Base-by-base conservation (phyloP, 2,797 vertebrate genomes). In the Dipus sagitta region DNA sequence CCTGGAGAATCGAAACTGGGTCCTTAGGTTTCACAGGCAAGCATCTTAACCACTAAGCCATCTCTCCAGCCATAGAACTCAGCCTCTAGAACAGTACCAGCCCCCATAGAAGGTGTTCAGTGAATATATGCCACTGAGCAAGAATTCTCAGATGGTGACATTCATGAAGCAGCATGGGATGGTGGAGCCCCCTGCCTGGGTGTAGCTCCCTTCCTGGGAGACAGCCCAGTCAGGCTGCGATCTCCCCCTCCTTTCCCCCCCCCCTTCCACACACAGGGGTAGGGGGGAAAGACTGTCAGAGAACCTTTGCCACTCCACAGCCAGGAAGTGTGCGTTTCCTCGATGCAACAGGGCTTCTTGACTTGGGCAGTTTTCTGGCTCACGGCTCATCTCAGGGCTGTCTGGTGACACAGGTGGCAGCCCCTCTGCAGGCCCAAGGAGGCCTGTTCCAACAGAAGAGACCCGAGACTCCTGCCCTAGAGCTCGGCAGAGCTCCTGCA, bases 331-430 rank as follows among this genome's bases (percentile, higher is more conserved):
- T 65, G 54, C 88, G 70, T 15, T 76, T 7, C 74, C 83, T 2
- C 47, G 8, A 64, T 74, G 47, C 76, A 28, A 32, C 54, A 11
- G 58, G 77, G 87, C 76, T 65, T 83, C 82, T 88, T 28, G 64
- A 77, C 88, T 82, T 20, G 54, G 84, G 91, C 86, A 87, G 76
- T 92, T 81, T 96, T 93, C 97, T 47, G 87, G 87, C 90, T 96
- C 81, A 24, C 23, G 4, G 95, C 85, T 91, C 92, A 42, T 85
- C 70, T 81, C 87, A 74, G 79, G 54, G 65, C 84, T 84, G 80
- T 78, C 80, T 90, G 86, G 86, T 89, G 91, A 89, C 85, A 94
- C 93, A 94, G 47, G 47, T 47, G 94, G 91, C 60, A 1, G 28
- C 62, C 70, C 58, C 79, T 58, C 54, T 28, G 6, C 38, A 78